phyloP scores from a whole-genome alignment of 2,797 vertebrate genomes.

The Carapus acus region DNA sequence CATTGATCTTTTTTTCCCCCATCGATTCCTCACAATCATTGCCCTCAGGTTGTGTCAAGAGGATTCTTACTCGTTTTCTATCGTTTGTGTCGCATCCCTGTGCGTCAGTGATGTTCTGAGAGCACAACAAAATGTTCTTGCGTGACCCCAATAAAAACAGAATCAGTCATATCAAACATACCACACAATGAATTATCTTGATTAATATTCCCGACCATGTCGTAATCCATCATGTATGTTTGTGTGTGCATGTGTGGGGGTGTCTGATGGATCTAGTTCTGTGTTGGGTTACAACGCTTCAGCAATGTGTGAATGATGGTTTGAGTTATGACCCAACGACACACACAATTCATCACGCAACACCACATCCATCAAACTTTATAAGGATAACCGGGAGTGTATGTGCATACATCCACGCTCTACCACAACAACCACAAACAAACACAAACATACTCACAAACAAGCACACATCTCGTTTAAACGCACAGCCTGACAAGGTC shows the following conservation, averaged over 20 bases:
- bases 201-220: slow-evolving; percentile 6
- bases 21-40: too few relatives aligned
- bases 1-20: slow-evolving; percentile 2
- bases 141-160: slow-evolving; percentile 3
- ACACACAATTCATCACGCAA: slow-evolving; percentile 37
- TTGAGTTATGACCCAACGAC: slow-evolving; percentile 35
- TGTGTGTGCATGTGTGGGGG: background rate
- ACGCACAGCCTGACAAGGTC: background rate
- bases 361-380: slow-evolving; percentile 22
- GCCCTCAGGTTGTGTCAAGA: too few relatives aligned
- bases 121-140: slow-evolving; percentile 2
- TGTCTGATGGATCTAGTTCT: slow-evolving; percentile 29
- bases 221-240: slow-evolving; percentile 1
- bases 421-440: background rate
- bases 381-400: slow-evolving; percentile 1
- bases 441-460: background rate
- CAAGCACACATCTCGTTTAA: slow-evolving; percentile 1
- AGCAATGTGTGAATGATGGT: slow-evolving; percentile 29
- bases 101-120: slow-evolving; percentile 1
- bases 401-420: background rate
- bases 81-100: background rate
- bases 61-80: too few relatives aligned
- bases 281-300: slow-evolving; percentile 16
- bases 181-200: slow-evolving; percentile 8
- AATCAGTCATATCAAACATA: background rate